Base-by-base conservation (phyloP, 2,797 vertebrate species). In the Amphiprion clarkii region DNA sequence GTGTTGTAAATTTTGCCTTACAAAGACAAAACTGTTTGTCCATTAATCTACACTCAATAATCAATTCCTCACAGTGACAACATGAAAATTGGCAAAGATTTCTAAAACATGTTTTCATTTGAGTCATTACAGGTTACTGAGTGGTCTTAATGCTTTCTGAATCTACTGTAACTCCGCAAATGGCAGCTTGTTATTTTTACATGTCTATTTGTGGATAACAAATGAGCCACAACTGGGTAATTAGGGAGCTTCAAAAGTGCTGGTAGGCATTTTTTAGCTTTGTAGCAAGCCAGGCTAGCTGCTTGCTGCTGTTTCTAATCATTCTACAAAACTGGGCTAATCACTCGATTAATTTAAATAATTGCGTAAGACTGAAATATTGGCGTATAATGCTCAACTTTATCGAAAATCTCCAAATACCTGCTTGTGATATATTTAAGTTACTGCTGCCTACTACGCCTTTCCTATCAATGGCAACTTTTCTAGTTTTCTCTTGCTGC, bases 401-500 rank as follows among this genome's bases (percentile, higher is more conserved):
- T 42, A 56, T 70, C 57, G 52, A 57, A 39, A 13, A 66, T n/a
- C 17, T 9, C 27, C 1, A 70, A 59, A 53, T 59, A 51, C 7
- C 19, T 59, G 29, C 39, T 69, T 70, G 40, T 8, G 46, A 48
- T 48, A 19, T 9, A 19, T 25, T 2, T 49, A 2, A 0, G 14
- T 46, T 27, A 27, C 27, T 27, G 3, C 27, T 27, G 27, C 27
- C 27, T 27, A 0, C 21, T 81, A 25, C 16, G 21, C 36, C 27
- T 25, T 25, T 78, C 71, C 69, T 40, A 76, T 63, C 62, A 67
- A 53, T 46, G 66, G 65, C 74, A 89, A 77, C 63, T 67, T 81
- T 60, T 76, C 58, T 69, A 64, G 76, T 66, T 76, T 64, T 70
- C 69, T 79, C 49, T 76, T 73, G 74, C 69, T 89, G 48, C 90